A percentile compares a stretch with the other conserved stretches of the same genome.
These are phyloP conservation scores for Noturus placidus DNA, from an alignment of 2,113 vertebrate species.

Conservation along the genomic window DNA sequence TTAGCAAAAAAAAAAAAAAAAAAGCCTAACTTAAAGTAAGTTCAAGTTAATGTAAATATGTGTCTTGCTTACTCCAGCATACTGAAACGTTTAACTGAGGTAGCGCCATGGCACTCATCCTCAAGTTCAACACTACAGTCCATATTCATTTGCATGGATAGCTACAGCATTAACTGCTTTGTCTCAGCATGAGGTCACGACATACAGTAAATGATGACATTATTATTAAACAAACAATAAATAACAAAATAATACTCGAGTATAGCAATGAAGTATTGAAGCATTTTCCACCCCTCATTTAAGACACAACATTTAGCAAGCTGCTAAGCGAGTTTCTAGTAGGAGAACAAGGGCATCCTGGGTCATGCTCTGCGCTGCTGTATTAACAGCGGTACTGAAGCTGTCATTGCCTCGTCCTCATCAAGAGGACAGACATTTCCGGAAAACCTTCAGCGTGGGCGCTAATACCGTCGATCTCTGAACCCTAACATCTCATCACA, in stretches of 20 bases:
- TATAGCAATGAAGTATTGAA: not conserved
- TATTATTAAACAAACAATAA: no score
- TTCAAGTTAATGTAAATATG: no score
- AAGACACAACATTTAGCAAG: not conserved
- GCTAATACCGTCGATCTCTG: constrained; percentile 36
- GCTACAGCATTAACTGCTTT: not conserved
- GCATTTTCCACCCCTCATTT: not conserved
- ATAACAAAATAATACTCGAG: no score
- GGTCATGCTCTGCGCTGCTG: not conserved
- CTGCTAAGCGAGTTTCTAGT: not conserved
- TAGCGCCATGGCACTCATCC: not conserved
- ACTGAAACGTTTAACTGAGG: not conserved
- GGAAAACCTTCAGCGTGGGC: constrained; percentile 8
- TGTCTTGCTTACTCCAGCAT: not conserved
- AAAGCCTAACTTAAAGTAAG: no score
- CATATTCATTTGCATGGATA: not conserved
- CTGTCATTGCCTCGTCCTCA: not conserved
- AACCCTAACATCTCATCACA: constrained; percentile 29
- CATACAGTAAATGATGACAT: not conserved
- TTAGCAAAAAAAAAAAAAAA: not conserved
- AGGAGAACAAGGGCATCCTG: not conserved
- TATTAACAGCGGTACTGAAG: not conserved
- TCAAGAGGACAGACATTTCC: not conserved
- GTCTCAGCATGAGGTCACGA: not conserved
- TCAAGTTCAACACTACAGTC: not conserved